Base-by-base conservation (phyloP, 2,797 vertebrate species). In the Galagoides demidoff region DNA sequence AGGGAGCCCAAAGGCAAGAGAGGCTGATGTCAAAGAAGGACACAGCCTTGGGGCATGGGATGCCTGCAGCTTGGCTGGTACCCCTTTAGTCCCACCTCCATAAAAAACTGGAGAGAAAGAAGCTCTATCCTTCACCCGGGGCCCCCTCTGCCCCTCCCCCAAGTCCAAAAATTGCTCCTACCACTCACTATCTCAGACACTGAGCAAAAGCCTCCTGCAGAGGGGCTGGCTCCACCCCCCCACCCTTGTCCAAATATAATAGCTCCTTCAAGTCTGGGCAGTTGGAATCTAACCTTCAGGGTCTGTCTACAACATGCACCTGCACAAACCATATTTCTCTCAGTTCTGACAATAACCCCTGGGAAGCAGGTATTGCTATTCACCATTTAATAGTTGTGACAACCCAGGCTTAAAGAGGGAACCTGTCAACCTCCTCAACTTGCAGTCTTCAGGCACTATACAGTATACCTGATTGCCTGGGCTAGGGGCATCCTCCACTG, bases 361-460 rank as follows among this genome's bases (percentile, higher is more conserved):
- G 17, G 43, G 31, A 55, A 39, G 61, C 34, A 88, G 45, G 7
- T 14, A 31, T 0, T 23, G 25, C 71, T 10, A 45, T 29, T 79
- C 19, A 57, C 63, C 68, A 87, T 34, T 89, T 89, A 59, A 68
- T 3, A 59, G 71, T 64, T 11, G 22, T 37, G 34, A 34, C 31
- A 61, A 45, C 76, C 2, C 27, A 89, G 79, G 31, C 22, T 90
- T 79, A 11, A 22, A 76, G 73, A 76, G 61, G 52, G 7, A 23
- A 83, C 63, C 34, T 71, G 63, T 39, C 14, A 9, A 20, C 11
- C 11, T 31, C 61, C 63, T 81, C 29, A 17, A 43, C 16, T 19
- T 34, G 37, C 4, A 2, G 23, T 34, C 27, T 61, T 29, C 2
- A 0, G 16, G 7, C 29, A 27, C 13, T 1, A 10, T 19, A 34